These are phyloP conservation scores for Escarpia spicata DNA, from an alignment of 2,888 invertebrate genomes.

Conservation along the genomic window DNA sequence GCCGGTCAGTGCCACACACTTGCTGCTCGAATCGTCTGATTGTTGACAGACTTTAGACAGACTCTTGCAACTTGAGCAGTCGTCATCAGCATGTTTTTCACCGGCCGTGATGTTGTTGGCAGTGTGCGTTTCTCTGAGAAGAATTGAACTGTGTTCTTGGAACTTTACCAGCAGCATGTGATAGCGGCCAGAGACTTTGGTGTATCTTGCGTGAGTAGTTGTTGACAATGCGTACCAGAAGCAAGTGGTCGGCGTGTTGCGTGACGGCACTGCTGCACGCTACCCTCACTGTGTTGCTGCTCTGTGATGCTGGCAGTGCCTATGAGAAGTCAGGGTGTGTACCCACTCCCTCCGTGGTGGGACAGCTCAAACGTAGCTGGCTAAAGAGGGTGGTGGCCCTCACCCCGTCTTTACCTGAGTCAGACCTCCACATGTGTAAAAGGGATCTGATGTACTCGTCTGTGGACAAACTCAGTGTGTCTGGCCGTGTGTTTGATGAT, in stretches of 20 bases:
- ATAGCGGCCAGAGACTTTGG: background rate
- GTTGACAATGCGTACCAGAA: background rate
- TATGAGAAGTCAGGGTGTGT: background rate
- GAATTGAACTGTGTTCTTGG: background rate
- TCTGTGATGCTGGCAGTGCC: slow-evolving; percentile 1
- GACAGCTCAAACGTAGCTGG: background rate
- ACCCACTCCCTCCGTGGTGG: background rate
- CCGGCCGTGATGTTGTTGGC: background rate
- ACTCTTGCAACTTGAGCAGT: background rate
- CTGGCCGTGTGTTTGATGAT: slow-evolving; percentile 18
- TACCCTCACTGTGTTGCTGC: background rate
- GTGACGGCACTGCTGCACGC: background rate
- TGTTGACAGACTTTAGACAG: background rate
- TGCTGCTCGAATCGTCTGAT: background rate
- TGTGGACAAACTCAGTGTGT: background rate
- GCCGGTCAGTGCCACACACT: background rate
- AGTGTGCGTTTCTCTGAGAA: background rate
- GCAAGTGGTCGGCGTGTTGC: background rate
- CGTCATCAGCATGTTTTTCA: background rate
- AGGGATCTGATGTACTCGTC: background rate
- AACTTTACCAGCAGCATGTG: slow-evolving; percentile 16
- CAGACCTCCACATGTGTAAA: background rate
- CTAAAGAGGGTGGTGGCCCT: background rate
- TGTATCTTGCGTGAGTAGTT: background rate
- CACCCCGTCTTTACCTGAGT: background rate